Evolutionary conservation across 2,113 vertebrate species (phyloP).

Genomic region (Python bivittatus): DNA sequence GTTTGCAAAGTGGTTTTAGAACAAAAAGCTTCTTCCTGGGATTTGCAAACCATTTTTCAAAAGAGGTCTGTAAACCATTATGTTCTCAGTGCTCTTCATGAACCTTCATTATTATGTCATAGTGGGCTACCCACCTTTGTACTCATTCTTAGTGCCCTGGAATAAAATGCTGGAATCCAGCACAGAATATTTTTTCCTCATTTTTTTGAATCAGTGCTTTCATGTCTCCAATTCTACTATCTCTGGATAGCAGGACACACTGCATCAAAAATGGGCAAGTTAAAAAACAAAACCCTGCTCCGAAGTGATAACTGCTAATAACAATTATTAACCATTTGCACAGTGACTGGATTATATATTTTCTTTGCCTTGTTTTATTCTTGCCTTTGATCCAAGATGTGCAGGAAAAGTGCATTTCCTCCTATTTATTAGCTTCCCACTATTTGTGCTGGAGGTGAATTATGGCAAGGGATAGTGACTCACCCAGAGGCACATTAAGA

Average conservation of each 20-base stretch:
- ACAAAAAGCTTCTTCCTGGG: slow-evolving; percentile 3
- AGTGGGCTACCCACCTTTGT: not conserved
- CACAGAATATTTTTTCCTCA: not conserved
- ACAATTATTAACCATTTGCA: not conserved
- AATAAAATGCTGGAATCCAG: not conserved
- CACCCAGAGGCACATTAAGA: not conserved
- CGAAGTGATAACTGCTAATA: not conserved
- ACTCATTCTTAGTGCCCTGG: not conserved
- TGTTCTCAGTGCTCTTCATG: not conserved
- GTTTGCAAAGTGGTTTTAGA: not conserved
- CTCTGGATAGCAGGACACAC: not conserved
- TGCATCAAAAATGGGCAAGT: not conserved
- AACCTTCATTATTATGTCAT: not conserved
- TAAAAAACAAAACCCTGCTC: not conserved
- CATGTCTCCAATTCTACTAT: not conserved
- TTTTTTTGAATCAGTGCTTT: not conserved
- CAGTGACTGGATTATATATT: not conserved
- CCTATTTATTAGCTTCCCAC: not conserved
- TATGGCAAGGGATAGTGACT: not conserved
- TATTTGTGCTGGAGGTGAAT: not conserved
- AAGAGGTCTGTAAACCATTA: not conserved
- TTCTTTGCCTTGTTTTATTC: not conserved
- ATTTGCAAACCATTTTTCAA: not conserved
- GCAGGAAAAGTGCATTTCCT: not conserved
- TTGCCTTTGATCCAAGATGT: not conserved